Percentiles rank a stretch among this genome's conserved stretches.
phyloP scores from a whole-genome alignment of 2,888 invertebrate species.

The Paralinhomoeus sp. region DNA sequence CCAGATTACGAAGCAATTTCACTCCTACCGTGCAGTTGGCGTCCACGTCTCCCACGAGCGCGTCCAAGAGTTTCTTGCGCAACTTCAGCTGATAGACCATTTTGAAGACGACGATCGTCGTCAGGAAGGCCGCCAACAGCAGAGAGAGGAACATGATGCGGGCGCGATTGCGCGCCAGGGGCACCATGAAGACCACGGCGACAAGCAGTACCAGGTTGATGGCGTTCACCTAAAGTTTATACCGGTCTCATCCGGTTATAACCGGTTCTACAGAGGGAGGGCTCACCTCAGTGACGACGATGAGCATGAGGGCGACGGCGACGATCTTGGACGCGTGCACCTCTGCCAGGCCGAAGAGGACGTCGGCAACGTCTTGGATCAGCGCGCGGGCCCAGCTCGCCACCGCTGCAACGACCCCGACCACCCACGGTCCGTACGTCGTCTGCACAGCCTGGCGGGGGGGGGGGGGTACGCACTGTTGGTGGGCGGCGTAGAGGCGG shows the following conservation, averaged over 20 bases:
- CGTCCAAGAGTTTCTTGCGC: slow-evolving; percentile 40
- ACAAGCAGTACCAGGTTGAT: slow-evolving; percentile 29
- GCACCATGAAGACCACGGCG: slow-evolving; percentile 26
- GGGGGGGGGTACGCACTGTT: no score
- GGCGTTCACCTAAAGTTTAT: slow-evolving; percentile 30
- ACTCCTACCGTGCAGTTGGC: no score
- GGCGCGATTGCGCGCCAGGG: slow-evolving; percentile 1
- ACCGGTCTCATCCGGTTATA: no score
- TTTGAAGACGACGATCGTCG: slow-evolving; percentile 44
- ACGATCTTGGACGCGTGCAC: slow-evolving; percentile 75
- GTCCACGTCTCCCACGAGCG: no score
- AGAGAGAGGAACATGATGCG: slow-evolving; percentile 12
- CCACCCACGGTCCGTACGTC: no score
- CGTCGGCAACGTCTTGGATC: slow-evolving; percentile 24
- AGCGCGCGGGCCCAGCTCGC: no score
- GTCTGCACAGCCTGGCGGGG: no score
- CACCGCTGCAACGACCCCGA: no score
- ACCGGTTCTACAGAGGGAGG: no score
- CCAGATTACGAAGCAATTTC: no score
- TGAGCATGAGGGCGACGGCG: slow-evolving; percentile 50
- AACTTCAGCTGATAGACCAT: slow-evolving; percentile 89
- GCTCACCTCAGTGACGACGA: slow-evolving; percentile 54
- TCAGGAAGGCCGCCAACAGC: slow-evolving; percentile 12
- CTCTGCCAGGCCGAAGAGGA: slow-evolving; percentile 55
- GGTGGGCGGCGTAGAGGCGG: no score